Evolutionary conservation across 2,113 vertebrate species (phyloP), one percentile per base, ranked within the genome.

Genomic region (Microcebus lehilahytsara): DNA sequence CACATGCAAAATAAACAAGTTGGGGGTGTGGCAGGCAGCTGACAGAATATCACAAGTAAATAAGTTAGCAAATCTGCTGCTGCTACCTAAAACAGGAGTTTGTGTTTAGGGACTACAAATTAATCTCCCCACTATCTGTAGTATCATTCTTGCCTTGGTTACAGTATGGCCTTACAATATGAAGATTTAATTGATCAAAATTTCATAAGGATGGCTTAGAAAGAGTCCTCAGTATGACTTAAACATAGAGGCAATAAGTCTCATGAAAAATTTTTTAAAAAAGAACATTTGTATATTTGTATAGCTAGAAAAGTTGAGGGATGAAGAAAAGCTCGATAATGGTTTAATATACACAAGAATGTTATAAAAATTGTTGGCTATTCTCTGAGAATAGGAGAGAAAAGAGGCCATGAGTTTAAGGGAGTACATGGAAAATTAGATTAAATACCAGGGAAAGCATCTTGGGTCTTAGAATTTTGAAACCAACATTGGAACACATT

Each of bases 131-230:
- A 49, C 53, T n/a, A 49, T 19, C 30, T 25, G 34, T 25, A 69
- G 7, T 19, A 69, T 22, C 34, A 3, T 49, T 53, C 46, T 75
- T 84, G 94, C 53, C 66, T 87, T 53, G 25, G n/a, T 2, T 16
- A 83, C 53, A 78, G 17, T 34, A 20, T 37, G n/a, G 56, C 9
- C 51, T 91, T 87, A 51, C 51, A 87, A 71, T 23, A 66, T 1
- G 11, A 87, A 87, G 51, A 40, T 23, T 84, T 66, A 40, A 62
- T 19, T 92, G 12, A 90, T 0, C 4, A 20, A 69, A 56, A 13
- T 74, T 92, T 96, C 19, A 8, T 46, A 80, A 80, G 20, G 53
- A 93, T 92, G 80, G 67, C n/a, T 69, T 92, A 66, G 56, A 92
- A 49, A 90, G 40, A 85, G 14, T 53, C 10, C 66, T 77, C 37